These are phyloP conservation scores for Pelecanus crispus DNA, from an alignment of 2,113 vertebrate species.

Conservation along the genomic window DNA sequence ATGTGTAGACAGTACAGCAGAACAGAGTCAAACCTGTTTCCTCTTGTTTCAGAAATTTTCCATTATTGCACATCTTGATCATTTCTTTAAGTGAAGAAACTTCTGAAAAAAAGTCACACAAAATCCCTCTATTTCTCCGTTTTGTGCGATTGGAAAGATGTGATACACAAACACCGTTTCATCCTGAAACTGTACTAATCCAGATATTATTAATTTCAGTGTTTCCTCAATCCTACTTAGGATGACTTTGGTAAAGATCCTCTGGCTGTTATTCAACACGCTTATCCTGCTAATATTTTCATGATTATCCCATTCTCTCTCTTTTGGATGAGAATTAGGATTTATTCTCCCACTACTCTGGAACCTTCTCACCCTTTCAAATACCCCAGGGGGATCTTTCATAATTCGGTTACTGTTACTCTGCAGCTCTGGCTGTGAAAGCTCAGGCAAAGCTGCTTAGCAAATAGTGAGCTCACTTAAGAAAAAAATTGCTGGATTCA, in stretches of 20 bases:
- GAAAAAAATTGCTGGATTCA: neutral
- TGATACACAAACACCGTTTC: neutral
- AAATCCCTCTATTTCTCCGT: neutral
- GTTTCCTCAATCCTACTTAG: constrained; percentile 59
- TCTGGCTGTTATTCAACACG: constrained; percentile 36
- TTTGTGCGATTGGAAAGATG: neutral
- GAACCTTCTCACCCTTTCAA: constrained; percentile 57
- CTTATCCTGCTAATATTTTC: constrained; percentile 62
- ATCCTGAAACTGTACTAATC: constrained; percentile 35
- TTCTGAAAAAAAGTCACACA: neutral
- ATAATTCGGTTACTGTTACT: constrained; percentile 51
- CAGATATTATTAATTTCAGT: constrained; percentile 45
- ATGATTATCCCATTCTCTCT: constrained; percentile 52
- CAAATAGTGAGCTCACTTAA: constrained; percentile 40
- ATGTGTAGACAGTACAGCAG: neutral
- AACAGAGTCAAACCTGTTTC: neutral
- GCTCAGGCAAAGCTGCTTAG: constrained; percentile 57
- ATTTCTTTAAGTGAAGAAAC: neutral
- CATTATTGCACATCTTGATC: neutral
- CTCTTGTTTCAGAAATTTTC: neutral
- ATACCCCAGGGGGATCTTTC: constrained; percentile 52
- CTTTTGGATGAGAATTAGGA: constrained; percentile 51
- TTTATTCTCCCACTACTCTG: constrained; percentile 49
- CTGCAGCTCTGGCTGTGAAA: constrained; percentile 5
- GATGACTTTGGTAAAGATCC: constrained; percentile 52